Evolutionary conservation across 2,888 invertebrate genomes (phyloP).

Genomic region (Drosophila subquinaria): DNA sequence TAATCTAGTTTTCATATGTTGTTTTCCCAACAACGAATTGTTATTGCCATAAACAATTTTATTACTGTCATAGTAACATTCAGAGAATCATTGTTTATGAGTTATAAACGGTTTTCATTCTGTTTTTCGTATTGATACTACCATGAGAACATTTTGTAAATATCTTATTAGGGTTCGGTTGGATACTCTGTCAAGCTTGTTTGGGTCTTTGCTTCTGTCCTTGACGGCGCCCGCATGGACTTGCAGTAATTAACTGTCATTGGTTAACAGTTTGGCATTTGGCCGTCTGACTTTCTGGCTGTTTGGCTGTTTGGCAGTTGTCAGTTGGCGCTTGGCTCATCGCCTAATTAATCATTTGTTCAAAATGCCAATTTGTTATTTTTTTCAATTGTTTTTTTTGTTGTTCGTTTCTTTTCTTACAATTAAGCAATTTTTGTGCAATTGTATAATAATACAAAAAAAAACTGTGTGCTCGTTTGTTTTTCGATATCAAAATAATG

Average conservation of each 20-base stretch:
- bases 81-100: slow-evolving; percentile 9
- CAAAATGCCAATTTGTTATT: slow-evolving; percentile 62
- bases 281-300: slow-evolving; percentile 24
- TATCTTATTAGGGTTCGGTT: slow-evolving; percentile 1
- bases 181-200: slow-evolving; percentile 2
- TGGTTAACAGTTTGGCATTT: slow-evolving; percentile 42
- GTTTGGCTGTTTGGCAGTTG: slow-evolving; percentile 31
- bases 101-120: slow-evolving; percentile 6
- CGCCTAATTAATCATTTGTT: slow-evolving; percentile 67
- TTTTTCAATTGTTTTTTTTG: slow-evolving; percentile 22
- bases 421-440: slow-evolving; percentile 67
- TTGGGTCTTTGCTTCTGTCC: slow-evolving; percentile 27
- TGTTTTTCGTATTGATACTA: slow-evolving; percentile 1
- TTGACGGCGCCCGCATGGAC: slow-evolving; percentile 52
- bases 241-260: slow-evolving; percentile 51
- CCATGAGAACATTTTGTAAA: slow-evolving; percentile 17
- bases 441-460: slow-evolving; percentile 51
- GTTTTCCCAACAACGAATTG: slow-evolving; percentile 21
- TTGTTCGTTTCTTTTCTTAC: slow-evolving; percentile 39
- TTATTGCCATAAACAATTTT: slow-evolving; percentile 13
- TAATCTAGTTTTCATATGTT: slow-evolving; percentile 1
- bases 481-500: slow-evolving; percentile 44
- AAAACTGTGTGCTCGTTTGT: slow-evolving; percentile 38
- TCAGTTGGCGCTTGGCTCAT: slow-evolving; percentile 57
- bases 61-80: slow-evolving; percentile 35